Percentiles rank a stretch among this genome's conserved stretches.
Conservation (phyloP, 2,113 vertebrate species). For the Passer montanus region DNA sequence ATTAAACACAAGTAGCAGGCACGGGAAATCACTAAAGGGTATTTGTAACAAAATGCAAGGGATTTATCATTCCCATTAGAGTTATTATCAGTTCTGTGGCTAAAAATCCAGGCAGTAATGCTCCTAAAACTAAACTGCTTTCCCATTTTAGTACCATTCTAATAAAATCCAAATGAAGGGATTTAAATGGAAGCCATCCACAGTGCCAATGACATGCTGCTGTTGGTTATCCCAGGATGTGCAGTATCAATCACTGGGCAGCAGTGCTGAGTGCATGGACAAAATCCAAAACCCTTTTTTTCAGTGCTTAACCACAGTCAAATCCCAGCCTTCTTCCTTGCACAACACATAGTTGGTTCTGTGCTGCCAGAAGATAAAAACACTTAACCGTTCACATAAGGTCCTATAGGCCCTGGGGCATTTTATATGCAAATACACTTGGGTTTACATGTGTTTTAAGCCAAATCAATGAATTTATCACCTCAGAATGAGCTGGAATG, state of each 20-base stretch:
- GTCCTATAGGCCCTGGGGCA: not conserved
- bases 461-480: slow-evolving; percentile 64
- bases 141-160: not conserved
- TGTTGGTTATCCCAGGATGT: not conserved
- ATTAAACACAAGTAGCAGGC: not conserved
- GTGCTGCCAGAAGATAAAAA: slow-evolving; percentile 59
- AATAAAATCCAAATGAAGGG: slow-evolving; percentile 16
- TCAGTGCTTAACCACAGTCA: not conserved
- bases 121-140: not conserved
- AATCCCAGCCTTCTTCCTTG: not conserved
- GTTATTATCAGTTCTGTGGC: not conserved
- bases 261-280: not conserved
- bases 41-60: not conserved
- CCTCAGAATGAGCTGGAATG: slow-evolving; percentile 9
- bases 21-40: not conserved
- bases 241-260: not conserved
- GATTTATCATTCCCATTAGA: slow-evolving; percentile 4
- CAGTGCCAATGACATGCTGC: not conserved
- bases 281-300: not conserved
- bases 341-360: not conserved
- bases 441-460: slow-evolving; percentile 48
- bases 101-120: slow-evolving; percentile 1
- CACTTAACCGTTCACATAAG: slow-evolving; percentile 19
- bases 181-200: slow-evolving; percentile 12
- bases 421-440: slow-evolving; percentile 65